Base-by-base conservation (phyloP, 1,140 invertebrate genomes). In the Nephila pilipes region DNA sequence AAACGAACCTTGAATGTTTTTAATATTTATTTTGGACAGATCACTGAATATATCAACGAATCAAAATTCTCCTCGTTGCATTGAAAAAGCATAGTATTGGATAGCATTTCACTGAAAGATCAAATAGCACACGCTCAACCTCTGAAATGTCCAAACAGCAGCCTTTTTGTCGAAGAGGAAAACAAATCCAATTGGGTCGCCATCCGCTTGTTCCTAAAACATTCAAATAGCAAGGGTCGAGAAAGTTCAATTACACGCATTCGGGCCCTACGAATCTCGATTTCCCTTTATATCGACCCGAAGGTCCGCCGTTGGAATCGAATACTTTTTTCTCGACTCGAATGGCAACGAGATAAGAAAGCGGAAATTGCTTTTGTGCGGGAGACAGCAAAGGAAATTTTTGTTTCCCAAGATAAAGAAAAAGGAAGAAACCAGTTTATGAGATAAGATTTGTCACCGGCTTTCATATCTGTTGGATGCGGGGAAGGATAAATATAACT, bases 351-450 rank as follows among this genome's bases (percentile, higher is more conserved):
- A 65, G 60, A 38, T 36, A 38, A 87, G 60, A 87, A 20, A 57
- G 32, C 85, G 85, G 85, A 87, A 87, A 87, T 87, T 87, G 85
- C 85, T 69, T 87, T 87, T 87, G 85, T 87, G 85, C 25, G 57
- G 57, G 55, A 65, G 58, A 65, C 85, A 87, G 54, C 6, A 54
- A 6, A 36, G 32, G 25, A 54, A 87, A 87, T 87, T 87, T 87
- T 55, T 54, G 85, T 25, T 63, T 20, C 18, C 20, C 54, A 54
- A 87, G 32, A 85, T 25, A 60, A 85, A 38, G 14, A 55, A 80
- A 36, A 22, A 36, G 32, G 75, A n/a, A 36, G 75, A 36, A n/a
- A 80, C 18, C 36, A 54, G 20, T 20, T 54, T 54, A 38, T 81
- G 79, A 81, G 36, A 54, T 46, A 81, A 81, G 79, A 81, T 81